Conservation (phyloP, 2,113 vertebrate species). For the Pycnonotus jocosus region DNA sequence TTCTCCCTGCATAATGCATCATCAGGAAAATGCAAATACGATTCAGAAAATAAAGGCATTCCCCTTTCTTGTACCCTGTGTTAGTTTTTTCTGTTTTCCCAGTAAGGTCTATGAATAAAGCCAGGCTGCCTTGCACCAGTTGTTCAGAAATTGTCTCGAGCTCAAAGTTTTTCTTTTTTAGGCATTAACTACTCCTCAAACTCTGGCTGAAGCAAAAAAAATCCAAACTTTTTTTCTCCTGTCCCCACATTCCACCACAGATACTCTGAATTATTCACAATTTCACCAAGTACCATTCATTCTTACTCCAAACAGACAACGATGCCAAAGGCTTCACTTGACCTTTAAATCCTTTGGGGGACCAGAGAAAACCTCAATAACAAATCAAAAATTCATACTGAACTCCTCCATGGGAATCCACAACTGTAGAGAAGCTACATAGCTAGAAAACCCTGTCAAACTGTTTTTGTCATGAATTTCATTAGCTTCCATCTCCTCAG, state of each 20-base stretch:
- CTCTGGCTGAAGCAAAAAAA: not conserved
- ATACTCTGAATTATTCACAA: not conserved
- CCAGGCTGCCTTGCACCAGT: not conserved
- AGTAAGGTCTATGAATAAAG: not conserved
- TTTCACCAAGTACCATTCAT: not conserved
- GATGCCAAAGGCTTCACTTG: not conserved
- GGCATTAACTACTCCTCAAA: not conserved
- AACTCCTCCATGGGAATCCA: not conserved
- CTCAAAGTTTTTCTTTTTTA: not conserved
- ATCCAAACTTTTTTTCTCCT: not conserved
- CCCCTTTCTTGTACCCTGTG: not conserved
- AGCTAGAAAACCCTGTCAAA: not conserved
- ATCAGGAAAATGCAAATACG: not conserved
- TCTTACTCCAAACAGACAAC: not conserved
- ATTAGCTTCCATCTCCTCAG: not conserved
- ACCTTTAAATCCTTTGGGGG: not conserved
- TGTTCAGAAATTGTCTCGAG: not conserved
- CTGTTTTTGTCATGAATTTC: not conserved
- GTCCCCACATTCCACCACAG: not conserved
- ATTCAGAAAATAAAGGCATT: not conserved
- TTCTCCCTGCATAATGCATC: not conserved
- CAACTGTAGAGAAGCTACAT: not conserved
- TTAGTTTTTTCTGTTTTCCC: not conserved
- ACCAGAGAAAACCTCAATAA: not conserved
- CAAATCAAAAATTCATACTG: not conserved